These are phyloP conservation scores for Montipora capricornis DNA, from an alignment of 64 coral and sea anemone genomes.

Conservation along the genomic window DNA sequence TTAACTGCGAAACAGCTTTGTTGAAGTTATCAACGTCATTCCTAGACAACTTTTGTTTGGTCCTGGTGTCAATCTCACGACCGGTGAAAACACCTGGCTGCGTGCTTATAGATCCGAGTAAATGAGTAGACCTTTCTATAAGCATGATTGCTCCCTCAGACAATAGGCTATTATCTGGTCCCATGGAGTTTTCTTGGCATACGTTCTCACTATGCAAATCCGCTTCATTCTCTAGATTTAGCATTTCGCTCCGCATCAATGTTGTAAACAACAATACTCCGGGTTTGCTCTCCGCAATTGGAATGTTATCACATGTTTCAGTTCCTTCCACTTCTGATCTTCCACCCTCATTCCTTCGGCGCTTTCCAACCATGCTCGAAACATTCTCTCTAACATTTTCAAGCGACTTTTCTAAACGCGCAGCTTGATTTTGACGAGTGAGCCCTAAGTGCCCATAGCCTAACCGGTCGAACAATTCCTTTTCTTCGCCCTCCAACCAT, in stretches of 20 bases:
- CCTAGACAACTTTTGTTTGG: background rate
- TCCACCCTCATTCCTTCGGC: background rate
- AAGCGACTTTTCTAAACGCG: conserved; percentile 30
- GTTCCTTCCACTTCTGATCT: background rate
- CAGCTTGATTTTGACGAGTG: conserved; percentile 18
- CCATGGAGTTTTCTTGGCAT: too few relatives aligned
- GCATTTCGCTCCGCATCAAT: background rate
- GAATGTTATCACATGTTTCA: background rate
- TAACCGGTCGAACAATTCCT: conserved; percentile 2
- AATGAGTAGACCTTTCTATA: background rate
- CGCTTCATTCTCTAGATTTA: background rate
- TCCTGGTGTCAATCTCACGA: conserved; percentile 4
- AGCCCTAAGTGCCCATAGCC: conserved; percentile 19
- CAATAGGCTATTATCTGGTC: background rate
- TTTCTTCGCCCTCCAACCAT: background rate
- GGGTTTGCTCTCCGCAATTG: too few relatives aligned
- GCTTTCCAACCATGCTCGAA: conserved; percentile 2
- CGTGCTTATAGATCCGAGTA: background rate
- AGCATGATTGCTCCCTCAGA: background rate
- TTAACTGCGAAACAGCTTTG: background rate
- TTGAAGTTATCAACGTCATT: conserved; percentile 17
- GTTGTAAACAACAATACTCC: background rate
- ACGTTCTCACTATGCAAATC: conserved; percentile 2
- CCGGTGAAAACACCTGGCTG: background rate
- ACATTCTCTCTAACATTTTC: background rate